Percentiles rank a stretch among this genome's conserved stretches.
phyloP scores from a whole-genome alignment of 2,888 invertebrate species.

The Mesorhabditis belari region DNA sequence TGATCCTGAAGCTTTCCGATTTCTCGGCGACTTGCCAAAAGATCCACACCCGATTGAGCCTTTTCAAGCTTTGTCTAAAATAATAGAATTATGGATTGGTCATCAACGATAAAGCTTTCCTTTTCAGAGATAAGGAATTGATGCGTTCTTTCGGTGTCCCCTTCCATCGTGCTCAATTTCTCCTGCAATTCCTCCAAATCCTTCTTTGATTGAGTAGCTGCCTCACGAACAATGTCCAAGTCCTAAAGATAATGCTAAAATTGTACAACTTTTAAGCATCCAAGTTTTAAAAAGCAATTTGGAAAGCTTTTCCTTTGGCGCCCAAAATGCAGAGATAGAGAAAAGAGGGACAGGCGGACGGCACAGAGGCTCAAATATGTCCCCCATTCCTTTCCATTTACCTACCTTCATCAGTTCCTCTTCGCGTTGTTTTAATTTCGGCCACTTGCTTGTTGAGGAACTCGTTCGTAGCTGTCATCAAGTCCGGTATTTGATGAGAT shows the following conservation, averaged over 20 bases:
- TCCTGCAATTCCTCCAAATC: constrained; percentile 62
- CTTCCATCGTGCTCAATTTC: constrained; percentile 51
- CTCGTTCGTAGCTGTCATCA: background rate
- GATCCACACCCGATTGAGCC: too few relatives aligned
- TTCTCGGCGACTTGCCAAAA: background rate
- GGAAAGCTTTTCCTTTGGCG: too few relatives aligned
- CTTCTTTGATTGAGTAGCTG: background rate
- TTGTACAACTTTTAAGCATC: too few relatives aligned
- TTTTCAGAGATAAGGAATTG: constrained; percentile 18
- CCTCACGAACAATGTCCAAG: background rate
- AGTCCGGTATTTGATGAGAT: too few relatives aligned
- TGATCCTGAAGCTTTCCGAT: background rate
- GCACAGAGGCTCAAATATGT: too few relatives aligned
- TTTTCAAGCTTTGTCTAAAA: background rate
- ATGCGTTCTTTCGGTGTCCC: constrained; percentile 13
- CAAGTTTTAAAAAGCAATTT: too few relatives aligned
- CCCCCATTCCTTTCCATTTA: too few relatives aligned
- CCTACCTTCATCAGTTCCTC: background rate
- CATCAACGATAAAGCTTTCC: constrained; percentile 13
- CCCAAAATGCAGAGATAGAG: too few relatives aligned
- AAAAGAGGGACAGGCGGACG: too few relatives aligned
- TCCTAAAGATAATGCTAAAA: background rate
- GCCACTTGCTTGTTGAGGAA: background rate
- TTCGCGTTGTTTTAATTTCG: background rate
- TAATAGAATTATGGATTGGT: background rate